These are phyloP conservation scores for Smittia aterrima DNA, from an alignment of 2,888 invertebrate genomes.

Conservation along the genomic window DNA sequence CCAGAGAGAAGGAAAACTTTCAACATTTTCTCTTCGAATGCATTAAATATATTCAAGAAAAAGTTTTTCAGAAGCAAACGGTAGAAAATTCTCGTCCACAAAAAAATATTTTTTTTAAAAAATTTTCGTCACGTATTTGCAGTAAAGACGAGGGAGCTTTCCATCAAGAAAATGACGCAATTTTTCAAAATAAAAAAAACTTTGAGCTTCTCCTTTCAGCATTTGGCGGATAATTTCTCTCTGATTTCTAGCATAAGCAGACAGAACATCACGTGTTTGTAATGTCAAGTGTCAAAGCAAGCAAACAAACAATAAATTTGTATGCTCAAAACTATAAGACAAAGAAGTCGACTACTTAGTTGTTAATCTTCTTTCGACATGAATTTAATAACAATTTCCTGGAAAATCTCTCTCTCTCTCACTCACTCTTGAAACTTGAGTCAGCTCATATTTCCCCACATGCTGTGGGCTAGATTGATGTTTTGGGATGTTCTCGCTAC, in stretches of 20 bases:
- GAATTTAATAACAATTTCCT: background rate
- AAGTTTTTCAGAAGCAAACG: background rate
- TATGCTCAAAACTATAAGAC: background rate
- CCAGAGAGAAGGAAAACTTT: background rate
- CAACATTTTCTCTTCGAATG: background rate
- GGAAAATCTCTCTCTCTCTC: no score
- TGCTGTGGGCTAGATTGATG: no score
- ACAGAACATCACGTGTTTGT: background rate
- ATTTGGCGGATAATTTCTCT: conserved; percentile 2
- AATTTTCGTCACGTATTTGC: conserved; percentile 35
- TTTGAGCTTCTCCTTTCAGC: background rate
- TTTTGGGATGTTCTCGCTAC: no score
- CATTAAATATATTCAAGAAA: background rate
- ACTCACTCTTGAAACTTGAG: no score
- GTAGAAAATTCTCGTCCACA: background rate
- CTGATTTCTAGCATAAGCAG: background rate
- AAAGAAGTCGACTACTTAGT: background rate
- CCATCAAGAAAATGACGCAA: conserved; percentile 40
- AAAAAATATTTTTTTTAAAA: background rate
- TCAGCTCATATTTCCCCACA: no score
- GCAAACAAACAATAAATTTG: conserved; percentile 23
- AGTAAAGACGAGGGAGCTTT: conserved; percentile 32
- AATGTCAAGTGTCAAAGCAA: conserved; percentile 17
- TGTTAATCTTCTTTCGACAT: background rate
- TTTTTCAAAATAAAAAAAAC: conserved; percentile 15